Conservation (phyloP, 2,113 vertebrate genomes). For the Leptobrachium ailaonicum region DNA sequence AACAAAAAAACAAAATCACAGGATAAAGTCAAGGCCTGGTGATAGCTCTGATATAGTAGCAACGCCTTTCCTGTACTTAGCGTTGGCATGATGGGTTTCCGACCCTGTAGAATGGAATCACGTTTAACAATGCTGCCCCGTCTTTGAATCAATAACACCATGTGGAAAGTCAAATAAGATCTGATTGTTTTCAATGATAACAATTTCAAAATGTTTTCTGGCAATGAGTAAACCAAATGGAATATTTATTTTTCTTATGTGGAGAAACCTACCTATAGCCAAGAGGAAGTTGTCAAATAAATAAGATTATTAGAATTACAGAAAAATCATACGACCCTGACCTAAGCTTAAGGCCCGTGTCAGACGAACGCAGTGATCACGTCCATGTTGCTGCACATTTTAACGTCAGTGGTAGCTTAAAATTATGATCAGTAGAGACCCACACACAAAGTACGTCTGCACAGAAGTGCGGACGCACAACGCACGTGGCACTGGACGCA, state of each 20-base stretch:
- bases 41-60: conserved; percentile 63
- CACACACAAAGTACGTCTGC: too few relatives aligned
- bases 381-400: too few relatives aligned
- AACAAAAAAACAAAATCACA: conserved; percentile 59
- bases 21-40: conserved; percentile 62
- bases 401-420: too few relatives aligned
- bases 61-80: conserved; percentile 70
- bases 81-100: conserved; percentile 57
- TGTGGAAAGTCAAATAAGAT: not conserved
- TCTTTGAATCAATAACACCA: conserved; percentile 56
- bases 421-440: too few relatives aligned
- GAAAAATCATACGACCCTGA: too few relatives aligned
- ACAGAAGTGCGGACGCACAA: too few relatives aligned
- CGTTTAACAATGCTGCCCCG: not conserved
- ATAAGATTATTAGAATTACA: too few relatives aligned
- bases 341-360: too few relatives aligned
- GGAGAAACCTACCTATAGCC: not conserved
- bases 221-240: too few relatives aligned
- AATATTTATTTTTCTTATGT: not conserved
- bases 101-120: conserved; percentile 52
- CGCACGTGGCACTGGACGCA: too few relatives aligned
- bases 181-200: not conserved
- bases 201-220: not conserved
- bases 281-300: not conserved
- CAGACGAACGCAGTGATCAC: too few relatives aligned